These are phyloP conservation scores for Tuta absoluta DNA, from an alignment of 2,888 invertebrate species.

Conservation along the genomic window DNA sequence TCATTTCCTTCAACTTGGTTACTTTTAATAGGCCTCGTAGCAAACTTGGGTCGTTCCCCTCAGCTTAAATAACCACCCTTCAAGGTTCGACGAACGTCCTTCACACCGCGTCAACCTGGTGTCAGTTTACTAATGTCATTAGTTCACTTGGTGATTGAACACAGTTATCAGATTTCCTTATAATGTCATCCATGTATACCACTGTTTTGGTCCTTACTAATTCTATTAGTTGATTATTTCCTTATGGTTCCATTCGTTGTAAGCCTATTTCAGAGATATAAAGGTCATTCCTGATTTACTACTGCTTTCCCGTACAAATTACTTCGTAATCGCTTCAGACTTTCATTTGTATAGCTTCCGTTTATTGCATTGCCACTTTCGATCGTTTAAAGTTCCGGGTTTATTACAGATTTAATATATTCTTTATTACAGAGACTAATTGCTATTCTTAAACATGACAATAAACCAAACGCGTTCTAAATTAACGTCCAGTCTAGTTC, in stretches of 20 bases:
- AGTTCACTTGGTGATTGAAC: slow-evolving; percentile 45
- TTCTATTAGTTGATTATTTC: slow-evolving; percentile 4
- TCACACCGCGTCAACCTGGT: slow-evolving; percentile 47
- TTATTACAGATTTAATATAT: too few relatives aligned
- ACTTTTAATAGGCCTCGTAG: not conserved
- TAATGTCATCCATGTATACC: slow-evolving; percentile 3
- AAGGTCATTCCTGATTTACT: slow-evolving; percentile 11
- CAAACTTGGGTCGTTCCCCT: slow-evolving; percentile 40
- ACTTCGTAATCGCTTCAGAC: not conserved
- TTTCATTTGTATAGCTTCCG: slow-evolving; percentile 2
- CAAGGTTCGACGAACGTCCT: slow-evolving; percentile 64
- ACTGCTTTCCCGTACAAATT: not conserved
- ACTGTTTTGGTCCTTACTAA: not conserved
- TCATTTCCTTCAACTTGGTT: slow-evolving; percentile 11
- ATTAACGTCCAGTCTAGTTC: not conserved
- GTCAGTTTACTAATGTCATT: slow-evolving; percentile 56
- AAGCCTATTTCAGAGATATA: not conserved
- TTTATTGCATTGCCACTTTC: not conserved
- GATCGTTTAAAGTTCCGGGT: not conserved
- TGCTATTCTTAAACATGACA: not conserved
- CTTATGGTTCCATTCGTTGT: not conserved
- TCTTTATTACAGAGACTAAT: not conserved
- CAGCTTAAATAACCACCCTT: slow-evolving; percentile 39
- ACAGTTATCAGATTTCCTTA: slow-evolving; percentile 32
- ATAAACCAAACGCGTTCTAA: not conserved